phyloP scores from a whole-genome alignment of 2,888 invertebrate genomes.

The Elmis aenea region DNA sequence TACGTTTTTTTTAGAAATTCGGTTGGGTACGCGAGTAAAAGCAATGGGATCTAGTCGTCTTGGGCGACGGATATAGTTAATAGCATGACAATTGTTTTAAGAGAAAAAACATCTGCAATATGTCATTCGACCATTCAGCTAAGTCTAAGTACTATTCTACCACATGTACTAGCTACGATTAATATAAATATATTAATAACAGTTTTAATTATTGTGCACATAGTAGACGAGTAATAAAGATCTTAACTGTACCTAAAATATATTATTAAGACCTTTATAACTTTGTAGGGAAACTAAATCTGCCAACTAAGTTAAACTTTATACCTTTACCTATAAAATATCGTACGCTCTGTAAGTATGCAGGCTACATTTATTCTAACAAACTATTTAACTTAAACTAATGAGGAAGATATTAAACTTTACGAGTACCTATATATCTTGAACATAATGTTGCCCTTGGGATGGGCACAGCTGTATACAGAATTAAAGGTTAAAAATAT shows the following conservation, averaged over 20 bases:
- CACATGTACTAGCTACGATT: constrained; percentile 5
- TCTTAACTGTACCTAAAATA: constrained; percentile 19
- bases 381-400: constrained; percentile 25
- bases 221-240: constrained; percentile 19
- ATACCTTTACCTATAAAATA: constrained; percentile 27
- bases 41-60: constrained; percentile 12
- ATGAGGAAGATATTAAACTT: constrained; percentile 26
- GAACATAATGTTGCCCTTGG: constrained; percentile 23
- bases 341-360: constrained; percentile 25
- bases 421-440: constrained; percentile 25
- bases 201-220: too few relatives aligned
- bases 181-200: too few relatives aligned
- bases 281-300: constrained; percentile 23
- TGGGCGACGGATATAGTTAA: constrained; percentile 9
- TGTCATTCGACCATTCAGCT: constrained; percentile 26
- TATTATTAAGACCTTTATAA: constrained; percentile 24
- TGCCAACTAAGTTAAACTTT: constrained; percentile 26
- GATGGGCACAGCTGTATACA: constrained; percentile 21
- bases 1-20: constrained; percentile 29
- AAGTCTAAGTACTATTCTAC: constrained; percentile 10
- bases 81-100: constrained; percentile 3
- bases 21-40: constrained; percentile 20
- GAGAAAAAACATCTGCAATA: constrained; percentile 26
- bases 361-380: constrained; percentile 27
- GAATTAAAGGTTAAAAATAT: constrained; percentile 18